phyloP scores from a whole-genome alignment of 2,797 vertebrate species.

The Microctenopoma lineatum region DNA sequence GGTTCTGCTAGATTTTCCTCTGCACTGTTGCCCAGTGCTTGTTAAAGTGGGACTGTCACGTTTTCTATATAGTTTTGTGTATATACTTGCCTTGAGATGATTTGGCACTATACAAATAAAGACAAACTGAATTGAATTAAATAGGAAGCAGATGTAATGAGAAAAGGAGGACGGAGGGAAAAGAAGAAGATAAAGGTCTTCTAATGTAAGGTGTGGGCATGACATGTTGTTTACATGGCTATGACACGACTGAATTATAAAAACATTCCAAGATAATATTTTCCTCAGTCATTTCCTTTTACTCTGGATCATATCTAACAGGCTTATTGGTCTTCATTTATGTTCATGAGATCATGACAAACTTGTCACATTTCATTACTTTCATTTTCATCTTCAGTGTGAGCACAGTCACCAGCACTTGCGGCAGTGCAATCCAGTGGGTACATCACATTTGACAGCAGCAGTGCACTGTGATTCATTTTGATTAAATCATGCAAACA shows the following conservation, averaged over 20 bases:
- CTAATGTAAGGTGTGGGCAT: neutral
- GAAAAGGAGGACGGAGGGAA: slow-evolving; percentile 4
- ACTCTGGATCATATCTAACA: neutral
- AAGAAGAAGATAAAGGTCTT: neutral
- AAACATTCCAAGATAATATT: slow-evolving; percentile 62
- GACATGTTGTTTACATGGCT: slow-evolving; percentile 17
- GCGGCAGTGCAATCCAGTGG: slow-evolving; percentile 3
- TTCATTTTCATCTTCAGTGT: slow-evolving; percentile 19
- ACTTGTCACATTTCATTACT: slow-evolving; percentile 26
- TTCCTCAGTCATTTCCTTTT: slow-evolving; percentile 2
- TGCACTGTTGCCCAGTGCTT: too few relatives aligned
- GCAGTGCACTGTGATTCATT: slow-evolving; percentile 20
- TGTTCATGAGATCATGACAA: slow-evolving; percentile 30
- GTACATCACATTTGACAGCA: neutral
- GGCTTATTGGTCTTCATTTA: slow-evolving; percentile 28
- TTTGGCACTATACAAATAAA: too few relatives aligned
- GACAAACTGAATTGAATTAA: too few relatives aligned
- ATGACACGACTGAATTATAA: slow-evolving; percentile 78
- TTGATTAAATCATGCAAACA: slow-evolving; percentile 13
- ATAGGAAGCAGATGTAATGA: slow-evolving; percentile 8
- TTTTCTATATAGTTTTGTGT: too few relatives aligned
- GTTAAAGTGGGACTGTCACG: too few relatives aligned
- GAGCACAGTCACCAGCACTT: neutral
- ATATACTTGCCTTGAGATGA: too few relatives aligned
- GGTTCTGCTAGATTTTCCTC: too few relatives aligned